These are phyloP conservation scores for Rattus norvegicus DNA, from an alignment of 2,113 vertebrate species.

Conservation along the genomic window GRCr8 NC_086022.1:20886001-20886500, in stretches of 20 bases:
- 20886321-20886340: background rate
- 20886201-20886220: background rate
- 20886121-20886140: too few species aligned
- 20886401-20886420: background rate
- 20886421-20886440: background rate
- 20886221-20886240: background rate
- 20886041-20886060: too few species aligned
- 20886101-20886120: too few species aligned
- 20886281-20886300: background rate
- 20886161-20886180: background rate
- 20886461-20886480: background rate
- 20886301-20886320: background rate
- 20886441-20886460: background rate
- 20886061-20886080: too few species aligned
- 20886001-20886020: too few species aligned
- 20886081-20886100: too few species aligned
- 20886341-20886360: background rate
- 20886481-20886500: background rate
- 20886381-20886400: background rate
- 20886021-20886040: too few species aligned
- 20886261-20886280: background rate
- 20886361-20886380: background rate
- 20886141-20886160: background rate
- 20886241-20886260: background rate
- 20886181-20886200: constrained; percentile 17